Base-by-base conservation (phyloP, 2,888 invertebrate species). In the Drosophila kambysellisi region DNA sequence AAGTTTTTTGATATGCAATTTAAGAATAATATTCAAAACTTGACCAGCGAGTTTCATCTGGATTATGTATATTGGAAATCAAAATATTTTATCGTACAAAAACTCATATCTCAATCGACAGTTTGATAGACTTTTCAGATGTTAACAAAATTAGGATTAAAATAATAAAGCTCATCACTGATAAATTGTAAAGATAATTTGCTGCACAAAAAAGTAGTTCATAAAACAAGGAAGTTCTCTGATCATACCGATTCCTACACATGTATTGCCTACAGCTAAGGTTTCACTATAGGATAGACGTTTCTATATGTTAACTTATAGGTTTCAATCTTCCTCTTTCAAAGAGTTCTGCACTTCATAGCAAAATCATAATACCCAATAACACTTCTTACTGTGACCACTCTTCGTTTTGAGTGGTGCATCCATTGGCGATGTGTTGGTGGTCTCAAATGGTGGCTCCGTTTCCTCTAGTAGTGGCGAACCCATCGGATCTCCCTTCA, bases 401-500 rank as follows among this genome's bases (percentile, higher is more conserved):
- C 76, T 68, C 43, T 30, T 30, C 0, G 64, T 32, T 72, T 78
- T 82, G 50, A 56, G 37, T 12, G 73, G 46, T 53, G 75, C 72
- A 37, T 76, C 70, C 50, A 64, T 72, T 51, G 69, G 53, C 3
- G 81, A 57, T 25, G 62, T 61, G 54, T 75, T 74, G 25, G 68
- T 64, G 60, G 76, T 74, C 37, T 89, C 74, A 35, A 88, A 79
- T 8, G 88, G 82, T 41, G 90, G 87, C 74, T 91, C 87, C 9
- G 75, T 78, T 35, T 90, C 92, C 77, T 88, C 91, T 37, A 83
- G 72, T 56, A 92, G 54, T 5, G 91, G 79, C 12, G 86, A 88
- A 4, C 91, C 91, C 86, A 92, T 84, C n/a, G 91, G 91, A 79
- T 92, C 92, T 29, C 76, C 75, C 60, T 68, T 81, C 46, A 76